Evolutionary conservation across 2,113 vertebrate genomes (phyloP), one percentile per base, ranked within the genome.

Genomic region (Pagrus major): DNA sequence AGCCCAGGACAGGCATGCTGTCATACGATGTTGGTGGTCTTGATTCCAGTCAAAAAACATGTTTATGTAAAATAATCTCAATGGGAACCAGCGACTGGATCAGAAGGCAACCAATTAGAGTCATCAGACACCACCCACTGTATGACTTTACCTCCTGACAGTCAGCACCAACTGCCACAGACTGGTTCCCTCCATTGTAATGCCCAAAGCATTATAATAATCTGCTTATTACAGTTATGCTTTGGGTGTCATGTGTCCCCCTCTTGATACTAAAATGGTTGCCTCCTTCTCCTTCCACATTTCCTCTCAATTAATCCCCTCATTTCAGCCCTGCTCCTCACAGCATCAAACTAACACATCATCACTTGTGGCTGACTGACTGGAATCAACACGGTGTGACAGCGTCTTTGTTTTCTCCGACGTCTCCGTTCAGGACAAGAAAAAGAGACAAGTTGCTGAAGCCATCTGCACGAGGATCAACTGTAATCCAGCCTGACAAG

Each of bases 381-480:
- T 60, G 47, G 46, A 74, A 78, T 67, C 68, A 78, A 66, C 49
- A 64, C 47, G 46, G 54, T 44, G 72, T 76, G 76, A 86, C 42
- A 64, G n/a, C 18, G 27, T 20, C 74, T 71, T 75, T 85, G 54
- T 67, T 87, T 80, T 65, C 71, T 65, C 68, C 46, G 44, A 70
- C 31, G 37, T 82, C 75, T 83, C 54, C 39, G 18, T 69, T 85
- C 29, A 31, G 71, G 58, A 49, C 70, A 44, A 69, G 58, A 70
- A 60, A 42, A 64, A 75, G 63, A 85, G 54, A 80, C 54, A 51
- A 80, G 77, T 71, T 78, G 54, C 56, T 6, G n/a, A 65, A 88
- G 72, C 69, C 81, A 77, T 86, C 83, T 86, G 81, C 44, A 20
- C 71, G 52, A 80, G 76, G 64, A 66, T 68, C 47, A 54, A 51